These are phyloP conservation scores for Pachymerium ferrugineum DNA, from an alignment of 2,888 invertebrate genomes.

Conservation along the genomic window DNA sequence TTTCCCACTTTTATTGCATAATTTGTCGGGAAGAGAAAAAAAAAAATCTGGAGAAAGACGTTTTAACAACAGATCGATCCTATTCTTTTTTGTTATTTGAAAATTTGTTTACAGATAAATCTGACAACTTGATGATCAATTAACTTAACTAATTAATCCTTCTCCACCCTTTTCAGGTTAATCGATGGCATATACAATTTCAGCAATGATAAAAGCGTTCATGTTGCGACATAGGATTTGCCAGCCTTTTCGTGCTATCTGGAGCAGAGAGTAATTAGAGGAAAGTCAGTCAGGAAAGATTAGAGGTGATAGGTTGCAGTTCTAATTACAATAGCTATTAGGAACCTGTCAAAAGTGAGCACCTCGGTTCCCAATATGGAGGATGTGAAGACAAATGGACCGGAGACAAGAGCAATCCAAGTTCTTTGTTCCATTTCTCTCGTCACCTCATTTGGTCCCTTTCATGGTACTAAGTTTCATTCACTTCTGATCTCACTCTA, in stretches of 20 bases:
- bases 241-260: not conserved
- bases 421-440: not conserved
- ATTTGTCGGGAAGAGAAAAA: not conserved
- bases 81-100: too few relatives aligned
- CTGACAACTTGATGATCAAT: too few relatives aligned
- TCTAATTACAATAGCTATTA: conserved; percentile 18
- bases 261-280: not conserved
- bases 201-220: not conserved
- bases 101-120: too few relatives aligned
- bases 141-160: too few relatives aligned
- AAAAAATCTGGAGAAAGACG: not conserved
- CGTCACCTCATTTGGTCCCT: too few relatives aligned
- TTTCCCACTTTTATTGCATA: too few relatives aligned
- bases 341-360: not conserved
- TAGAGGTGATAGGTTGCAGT: conserved; percentile 9
- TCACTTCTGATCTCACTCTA: not conserved
- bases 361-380: not conserved
- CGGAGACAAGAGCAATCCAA: not conserved
- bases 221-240: too few relatives aligned
- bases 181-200: not conserved
- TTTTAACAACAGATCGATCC: too few relatives aligned
- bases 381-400: not conserved
- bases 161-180: not conserved
- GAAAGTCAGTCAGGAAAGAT: conserved; percentile 10
- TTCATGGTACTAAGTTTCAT: not conserved